phyloP scores from a whole-genome alignment of 2,113 vertebrate genomes.

The Macquaria australasica region DNA sequence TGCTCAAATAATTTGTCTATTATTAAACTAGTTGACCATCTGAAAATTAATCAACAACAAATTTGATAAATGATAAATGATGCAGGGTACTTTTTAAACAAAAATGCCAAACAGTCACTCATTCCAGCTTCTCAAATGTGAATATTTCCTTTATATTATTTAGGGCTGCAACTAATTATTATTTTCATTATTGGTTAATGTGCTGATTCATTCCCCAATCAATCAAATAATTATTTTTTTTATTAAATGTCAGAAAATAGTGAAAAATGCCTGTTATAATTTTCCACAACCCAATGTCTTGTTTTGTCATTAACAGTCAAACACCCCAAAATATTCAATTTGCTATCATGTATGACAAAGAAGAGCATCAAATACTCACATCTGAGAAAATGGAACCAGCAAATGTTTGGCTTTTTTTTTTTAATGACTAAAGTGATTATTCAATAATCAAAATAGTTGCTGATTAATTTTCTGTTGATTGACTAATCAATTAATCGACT shows the following conservation, averaged over 20 bases:
- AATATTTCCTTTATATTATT: background rate
- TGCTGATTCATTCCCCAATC: background rate
- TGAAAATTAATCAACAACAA: constrained; percentile 9
- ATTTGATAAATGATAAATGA: background rate
- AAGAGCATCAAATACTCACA: background rate
- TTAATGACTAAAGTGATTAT: no score
- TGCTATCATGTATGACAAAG: background rate
- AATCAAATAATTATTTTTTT: background rate
- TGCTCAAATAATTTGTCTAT: background rate
- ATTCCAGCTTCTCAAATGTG: background rate
- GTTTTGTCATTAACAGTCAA: background rate
- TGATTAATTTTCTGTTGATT: background rate
- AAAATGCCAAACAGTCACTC: background rate
- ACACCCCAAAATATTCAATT: background rate
- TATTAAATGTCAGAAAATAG: background rate
- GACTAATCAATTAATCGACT: background rate
- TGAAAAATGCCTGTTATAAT: background rate
- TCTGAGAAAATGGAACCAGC: background rate
- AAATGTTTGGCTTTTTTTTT: no score
- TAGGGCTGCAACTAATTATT: background rate
- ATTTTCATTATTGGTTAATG: background rate
- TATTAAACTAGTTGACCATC: background rate
- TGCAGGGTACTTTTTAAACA: background rate
- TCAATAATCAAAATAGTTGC: background rate
- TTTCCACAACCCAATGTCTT: background rate